Base-by-base conservation (phyloP, 2,888 invertebrate species). In the Parnassius apollo region DNA sequence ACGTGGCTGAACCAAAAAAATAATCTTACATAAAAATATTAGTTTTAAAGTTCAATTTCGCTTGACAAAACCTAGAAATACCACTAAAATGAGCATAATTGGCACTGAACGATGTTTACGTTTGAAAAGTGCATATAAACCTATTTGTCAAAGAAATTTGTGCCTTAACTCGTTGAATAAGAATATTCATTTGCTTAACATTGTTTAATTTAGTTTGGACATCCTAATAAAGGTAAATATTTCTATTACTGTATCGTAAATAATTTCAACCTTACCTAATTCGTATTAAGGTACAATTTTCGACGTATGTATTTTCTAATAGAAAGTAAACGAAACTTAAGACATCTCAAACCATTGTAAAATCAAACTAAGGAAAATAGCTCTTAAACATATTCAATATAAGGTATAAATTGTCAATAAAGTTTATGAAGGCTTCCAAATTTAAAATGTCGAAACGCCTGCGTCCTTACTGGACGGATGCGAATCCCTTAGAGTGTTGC, bases 361-460 rank as follows among this genome's bases (percentile, higher is more conserved):
- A 54, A 44, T 51, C n/a, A 8, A 52, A 44, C 18, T 57, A 22
- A 46, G 56, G 46, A 61, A 61, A 42, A 13, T 46, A 18, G 13
- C 56, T 35, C 42, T 62, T 57, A 62, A 25, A 12, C 2, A 0
- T 8, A 2, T 22, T 11, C 2, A 8, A n/a, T 1, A 53, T 57
- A 42, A n/a, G 48, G 48, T 57, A 13, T 49, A 42, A 53, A 53
- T 46, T 57, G n/a, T 12, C 9, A 57, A 25, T 49, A 9, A 12
- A 22, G 1, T 42, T 44, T n/a, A 9, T 9, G 53, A 2, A 62
- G 57, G 42, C 48, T 51, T 10, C 62, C 42, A 11, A 57, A 62
- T 57, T 42, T 44, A 35, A 55, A 63, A 59, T 55, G 59, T 59
- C 59, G 56, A 51, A 42, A 59, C 63, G 59, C 59, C 59, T 63